A percentile compares a stretch with the other conserved stretches of the same genome.
Evolutionary conservation across 2,113 vertebrate species (phyloP).

Genomic region (Philantomba maxwellii): DNA sequence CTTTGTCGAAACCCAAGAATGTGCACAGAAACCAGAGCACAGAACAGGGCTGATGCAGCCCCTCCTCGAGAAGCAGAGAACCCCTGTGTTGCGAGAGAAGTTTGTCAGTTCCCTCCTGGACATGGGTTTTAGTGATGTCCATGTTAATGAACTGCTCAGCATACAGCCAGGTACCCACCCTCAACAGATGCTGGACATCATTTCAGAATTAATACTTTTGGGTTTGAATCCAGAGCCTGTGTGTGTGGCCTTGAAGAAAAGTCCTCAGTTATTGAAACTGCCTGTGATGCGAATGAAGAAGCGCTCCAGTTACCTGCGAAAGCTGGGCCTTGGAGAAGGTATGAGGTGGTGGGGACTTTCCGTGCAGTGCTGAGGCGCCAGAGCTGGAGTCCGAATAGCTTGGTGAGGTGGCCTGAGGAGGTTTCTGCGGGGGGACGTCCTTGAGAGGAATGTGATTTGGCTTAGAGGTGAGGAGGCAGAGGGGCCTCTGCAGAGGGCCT

Average conservation of each 20-base stretch:
- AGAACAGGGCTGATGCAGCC: not conserved
- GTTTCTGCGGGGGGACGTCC: not conserved
- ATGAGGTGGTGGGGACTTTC: not conserved
- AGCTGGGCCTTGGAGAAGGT: constrained; percentile 87
- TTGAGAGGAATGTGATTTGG: too few species aligned
- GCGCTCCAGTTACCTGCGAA: constrained; percentile 81
- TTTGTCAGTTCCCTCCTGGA: constrained; percentile 66
- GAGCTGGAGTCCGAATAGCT: not conserved
- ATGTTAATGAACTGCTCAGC: constrained; percentile 70
- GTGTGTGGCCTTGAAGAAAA: constrained; percentile 76
- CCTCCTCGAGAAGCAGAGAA: not conserved
- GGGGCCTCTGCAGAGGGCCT: not conserved
- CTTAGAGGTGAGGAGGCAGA: not conserved
- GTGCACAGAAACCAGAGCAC: not conserved
- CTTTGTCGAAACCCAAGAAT: not conserved
- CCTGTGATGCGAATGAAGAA: constrained; percentile 73
- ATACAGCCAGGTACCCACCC: constrained; percentile 31
- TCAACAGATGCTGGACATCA: constrained; percentile 54
- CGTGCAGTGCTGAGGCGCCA: not conserved
- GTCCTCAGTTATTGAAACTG: constrained; percentile 78
- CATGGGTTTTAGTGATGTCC: constrained; percentile 84
- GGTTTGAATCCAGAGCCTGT: constrained; percentile 80
- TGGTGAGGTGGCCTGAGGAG: not conserved
- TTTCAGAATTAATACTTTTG: constrained; percentile 77
- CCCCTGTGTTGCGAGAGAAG: constrained; percentile 1